Base-by-base conservation (phyloP, 1,140 invertebrate genomes). In the Drosophila funebris region DNA sequence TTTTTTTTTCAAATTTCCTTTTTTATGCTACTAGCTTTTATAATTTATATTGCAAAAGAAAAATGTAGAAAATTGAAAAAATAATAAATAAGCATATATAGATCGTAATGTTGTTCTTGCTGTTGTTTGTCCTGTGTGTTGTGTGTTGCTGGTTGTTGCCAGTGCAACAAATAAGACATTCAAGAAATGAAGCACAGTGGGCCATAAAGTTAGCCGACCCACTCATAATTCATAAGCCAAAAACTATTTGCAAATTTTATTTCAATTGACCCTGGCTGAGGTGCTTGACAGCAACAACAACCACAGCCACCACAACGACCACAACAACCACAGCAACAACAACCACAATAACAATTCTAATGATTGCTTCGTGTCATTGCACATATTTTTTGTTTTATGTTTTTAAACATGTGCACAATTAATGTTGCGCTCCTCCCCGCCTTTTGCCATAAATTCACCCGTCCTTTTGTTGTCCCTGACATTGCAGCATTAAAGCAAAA, bases 321-420 rank as follows among this genome's bases (percentile, higher is more conserved):
- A n/a, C 54, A 78, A 43, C 13, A 48, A 56, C n/a, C n/a, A 48
- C 16, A 44, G 9, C 27, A 24, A 53, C 14, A 24, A 37, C 22
- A 71, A 37, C 29, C 64, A 41, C 33, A 43, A 64, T 39, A 33
- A 66, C 50, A 57, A 36, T 66, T 71, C 11, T 20, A 62, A 50
- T 66, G 39, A 41, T 54, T 70, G 68, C 68, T 64, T 48, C 57
- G 52, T 71, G 61, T 66, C 68, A 50, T 44, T 58, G 52, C 63
- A 57, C 53, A 72, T 67, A 67, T 52, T 44, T 58, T 66, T 52
- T 44, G 52, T 66, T 84, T 87, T 87, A 76, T 84, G 81, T 76
- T 84, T 80, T 57, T 27, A 61, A 66, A 58, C 78, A 85, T 87
- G 78, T 87, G 77, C 77, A 87, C 77, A 46, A 84, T 84, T 71